Base-by-base conservation (phyloP, 2,113 vertebrate species). In the Motacilla tschutschensis region DNA sequence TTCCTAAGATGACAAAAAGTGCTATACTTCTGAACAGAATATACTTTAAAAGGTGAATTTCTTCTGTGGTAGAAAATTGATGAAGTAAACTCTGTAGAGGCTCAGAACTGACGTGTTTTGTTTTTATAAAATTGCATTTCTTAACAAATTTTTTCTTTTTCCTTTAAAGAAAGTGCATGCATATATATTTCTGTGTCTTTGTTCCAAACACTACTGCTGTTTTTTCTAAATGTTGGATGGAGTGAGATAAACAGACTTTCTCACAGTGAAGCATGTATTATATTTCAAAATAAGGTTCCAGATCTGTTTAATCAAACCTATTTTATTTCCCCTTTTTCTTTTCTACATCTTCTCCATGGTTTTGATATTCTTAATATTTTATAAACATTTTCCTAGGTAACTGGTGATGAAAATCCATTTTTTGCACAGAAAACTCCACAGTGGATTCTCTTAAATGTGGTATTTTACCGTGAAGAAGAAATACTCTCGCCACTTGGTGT, bases 261-360 rank as follows among this genome's bases (percentile, higher is more conserved):
- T 73, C 33, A 47, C 14, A 38, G 31, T 64, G 28, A 91, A 66
- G n/a, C 47, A 43, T 36, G 22, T 62, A 16, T 14, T 85, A 13
- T 77, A 33, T 87, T 85, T 86, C 40, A 71, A 38, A 80, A 33
- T 59, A 83, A 76, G 10, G 17, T 63, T 66, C 21, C 44, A 59
- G 17, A 19, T 83, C 19, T 64, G 33, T 59, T 67, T 74, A 50
- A 62, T 67, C 36, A 79, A 59, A 38, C 18, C 17, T 58, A 8
- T 9, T 58, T 63, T 70, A 70, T 43, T 71, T 9, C 6, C 14
- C 5, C 8, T 41, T 35, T 36, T 55, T 51, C 33, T 28, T 33
- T 48, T 43, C 40, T 80, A 26, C 25, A 67, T 72, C 4, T 21
- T 79, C 18, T 43, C 48, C 29, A 48, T 77, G 20, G 4, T 70